A percentile compares a stretch with the other conserved stretches of the same genome.
phyloP scores from a whole-genome alignment of 2,797 vertebrate species.

The Nannoperca australis region DNA sequence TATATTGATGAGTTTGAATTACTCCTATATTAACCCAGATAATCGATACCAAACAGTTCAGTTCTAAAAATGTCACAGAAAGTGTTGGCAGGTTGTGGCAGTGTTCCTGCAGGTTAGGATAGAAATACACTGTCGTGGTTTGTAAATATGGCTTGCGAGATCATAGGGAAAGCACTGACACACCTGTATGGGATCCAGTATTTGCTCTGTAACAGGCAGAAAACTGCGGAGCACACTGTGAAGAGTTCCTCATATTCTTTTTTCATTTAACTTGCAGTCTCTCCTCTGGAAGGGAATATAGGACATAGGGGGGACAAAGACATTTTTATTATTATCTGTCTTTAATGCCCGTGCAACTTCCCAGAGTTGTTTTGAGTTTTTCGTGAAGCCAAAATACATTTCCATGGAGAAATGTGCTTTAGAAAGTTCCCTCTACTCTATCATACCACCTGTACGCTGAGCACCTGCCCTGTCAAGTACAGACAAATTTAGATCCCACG shows the following conservation, averaged over 20 bases:
- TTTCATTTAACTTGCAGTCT: neutral
- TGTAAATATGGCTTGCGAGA: neutral
- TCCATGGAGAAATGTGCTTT: neutral
- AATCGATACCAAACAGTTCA: neutral
- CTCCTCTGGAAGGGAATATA: neutral
- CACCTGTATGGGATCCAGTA: constrained; percentile 9
- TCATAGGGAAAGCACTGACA: constrained; percentile 1
- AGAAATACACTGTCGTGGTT: constrained; percentile 26
- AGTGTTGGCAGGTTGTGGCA: neutral
- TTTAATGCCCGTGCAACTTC: neutral
- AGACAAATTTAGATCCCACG: neutral
- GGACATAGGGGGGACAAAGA: neutral
- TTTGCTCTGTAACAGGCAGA: neutral
- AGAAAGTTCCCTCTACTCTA: neutral
- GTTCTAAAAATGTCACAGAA: constrained; percentile 13
- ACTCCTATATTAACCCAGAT: neutral
- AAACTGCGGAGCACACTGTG: neutral
- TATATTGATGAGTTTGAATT: neutral
- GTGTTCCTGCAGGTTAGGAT: constrained; percentile 25
- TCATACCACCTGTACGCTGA: neutral
- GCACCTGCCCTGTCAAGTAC: constrained; percentile 3
- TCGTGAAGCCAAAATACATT: constrained; percentile 8
- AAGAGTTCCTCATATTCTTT: constrained; percentile 1
- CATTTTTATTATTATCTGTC: neutral
- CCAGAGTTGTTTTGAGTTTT: neutral